Percentiles rank a stretch among this genome's conserved stretches.
phyloP scores from a whole-genome alignment of 2,888 invertebrate genomes.

The Eucriotettix oculatus region DNA sequence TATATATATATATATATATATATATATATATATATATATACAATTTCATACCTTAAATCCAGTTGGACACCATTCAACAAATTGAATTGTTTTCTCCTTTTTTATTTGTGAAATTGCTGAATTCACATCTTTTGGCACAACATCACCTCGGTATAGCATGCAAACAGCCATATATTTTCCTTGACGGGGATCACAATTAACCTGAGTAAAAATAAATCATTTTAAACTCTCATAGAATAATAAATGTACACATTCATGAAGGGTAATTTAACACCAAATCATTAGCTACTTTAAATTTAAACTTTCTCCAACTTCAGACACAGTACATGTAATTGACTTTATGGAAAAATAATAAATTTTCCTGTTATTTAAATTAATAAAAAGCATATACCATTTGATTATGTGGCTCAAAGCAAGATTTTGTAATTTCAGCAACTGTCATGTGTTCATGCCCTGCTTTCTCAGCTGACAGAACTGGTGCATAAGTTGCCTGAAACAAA shows the following conservation, averaged over 20 bases:
- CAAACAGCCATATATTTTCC: slow-evolving; percentile 34
- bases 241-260: too few species aligned
- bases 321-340: not conserved
- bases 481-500: slow-evolving; percentile 24
- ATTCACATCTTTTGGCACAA: slow-evolving; percentile 31
- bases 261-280: too few species aligned
- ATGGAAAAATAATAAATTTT: not conserved
- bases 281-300: too few species aligned
- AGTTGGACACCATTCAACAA: slow-evolving; percentile 43
- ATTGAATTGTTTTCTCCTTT: slow-evolving; percentile 38
- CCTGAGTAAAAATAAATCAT: slow-evolving; percentile 4
- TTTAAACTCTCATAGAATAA: too few species aligned
- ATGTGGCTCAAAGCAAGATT: slow-evolving; percentile 40
- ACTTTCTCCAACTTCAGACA: too few species aligned
- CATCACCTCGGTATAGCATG: slow-evolving; percentile 22
- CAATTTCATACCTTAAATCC: slow-evolving; percentile 32
- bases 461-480: slow-evolving; percentile 35
- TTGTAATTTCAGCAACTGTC: slow-evolving; percentile 36
- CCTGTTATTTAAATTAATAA: not conserved
- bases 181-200: slow-evolving; percentile 22
- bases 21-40: not conserved
- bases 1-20: too few species aligned
- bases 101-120: slow-evolving; percentile 38
- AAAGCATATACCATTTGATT: slow-evolving; percentile 28
- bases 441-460: slow-evolving; percentile 36